Base-by-base conservation (phyloP, 1,140 invertebrate species). In the Polyergus mexicanus region DNA sequence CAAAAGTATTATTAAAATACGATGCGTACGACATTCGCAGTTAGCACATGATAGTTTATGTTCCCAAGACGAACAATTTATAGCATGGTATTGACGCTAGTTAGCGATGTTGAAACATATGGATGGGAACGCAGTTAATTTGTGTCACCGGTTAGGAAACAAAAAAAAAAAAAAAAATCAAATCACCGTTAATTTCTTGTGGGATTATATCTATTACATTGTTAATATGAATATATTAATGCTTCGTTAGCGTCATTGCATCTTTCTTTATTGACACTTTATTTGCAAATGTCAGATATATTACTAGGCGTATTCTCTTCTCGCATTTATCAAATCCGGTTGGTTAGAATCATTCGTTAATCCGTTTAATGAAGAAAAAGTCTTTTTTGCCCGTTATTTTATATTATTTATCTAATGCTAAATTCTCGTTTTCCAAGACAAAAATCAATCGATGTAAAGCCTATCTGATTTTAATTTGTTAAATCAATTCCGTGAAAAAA, bases 141-240 rank as follows among this genome's bases (percentile, higher is more conserved):
- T 72, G 87, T 77, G 71, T 85, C 86, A 60, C 13, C 25, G 38
- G 51, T 19, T 35, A 71, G 19, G 22, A 44, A 44, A 60, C 44
- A 44, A 60, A 54, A 81, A 80, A 86, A 47, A 44, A 60, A 54
- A 44, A 60, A 54, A 81, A 80, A 86, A 47, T 76, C 63, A 62
- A 80, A 41, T 22, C 56, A 81, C 35, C 62, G 68, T 77, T 75
- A 76, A 65, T 78, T 75, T 68, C 65, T 56, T 56, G 38, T 16
- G 19, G 38, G 19, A 2, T 22, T 19, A 47, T 16, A 22, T 54
- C 35, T 38, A 58, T 80, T 51, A 47, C 56, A 28, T 22, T 47
- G 60, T 74, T 88, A 88, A 76, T 65, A 65, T 58, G 58, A 54
- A 86, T 54, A 68, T 80, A 69, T 89, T 88, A 80, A 88, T 78